Conservation (phyloP, 2,797 vertebrate species). For the Gambusia yucatana region DNA sequence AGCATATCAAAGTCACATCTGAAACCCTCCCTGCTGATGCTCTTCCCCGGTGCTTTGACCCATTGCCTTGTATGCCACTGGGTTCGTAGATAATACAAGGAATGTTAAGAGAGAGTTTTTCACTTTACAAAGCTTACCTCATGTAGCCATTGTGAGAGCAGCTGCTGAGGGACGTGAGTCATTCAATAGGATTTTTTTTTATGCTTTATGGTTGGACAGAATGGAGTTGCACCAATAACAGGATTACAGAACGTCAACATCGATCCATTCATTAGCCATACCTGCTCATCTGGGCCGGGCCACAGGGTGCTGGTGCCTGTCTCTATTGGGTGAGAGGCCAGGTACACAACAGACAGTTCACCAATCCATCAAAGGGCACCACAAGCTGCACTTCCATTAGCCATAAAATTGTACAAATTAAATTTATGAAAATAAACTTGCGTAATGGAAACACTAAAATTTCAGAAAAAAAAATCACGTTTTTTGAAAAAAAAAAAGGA, state of each 20-base stretch:
- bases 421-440: no score
- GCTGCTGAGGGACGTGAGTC: slow-evolving; percentile 31
- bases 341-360: not conserved
- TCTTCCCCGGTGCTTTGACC: slow-evolving; percentile 52
- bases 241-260: not conserved
- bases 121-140: slow-evolving; percentile 36
- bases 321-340: no score
- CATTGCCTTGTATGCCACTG: slow-evolving; percentile 42
- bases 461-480: no score
- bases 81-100: slow-evolving; percentile 54
- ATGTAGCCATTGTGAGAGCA: slow-evolving; percentile 25
- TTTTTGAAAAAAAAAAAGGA: no score
- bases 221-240: not conserved
- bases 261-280: not conserved
- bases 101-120: slow-evolving; percentile 54
- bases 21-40: slow-evolving; percentile 39
- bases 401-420: no score
- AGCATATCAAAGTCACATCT: slow-evolving; percentile 72
- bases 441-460: no score
- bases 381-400: no score
- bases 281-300: not conserved
- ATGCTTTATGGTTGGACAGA: not conserved
- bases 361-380: no score
- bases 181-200: slow-evolving; percentile 21
- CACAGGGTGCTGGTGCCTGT: no score